Conservation (phyloP, 2,113 vertebrate species). For the Catharus bicknelli region DNA sequence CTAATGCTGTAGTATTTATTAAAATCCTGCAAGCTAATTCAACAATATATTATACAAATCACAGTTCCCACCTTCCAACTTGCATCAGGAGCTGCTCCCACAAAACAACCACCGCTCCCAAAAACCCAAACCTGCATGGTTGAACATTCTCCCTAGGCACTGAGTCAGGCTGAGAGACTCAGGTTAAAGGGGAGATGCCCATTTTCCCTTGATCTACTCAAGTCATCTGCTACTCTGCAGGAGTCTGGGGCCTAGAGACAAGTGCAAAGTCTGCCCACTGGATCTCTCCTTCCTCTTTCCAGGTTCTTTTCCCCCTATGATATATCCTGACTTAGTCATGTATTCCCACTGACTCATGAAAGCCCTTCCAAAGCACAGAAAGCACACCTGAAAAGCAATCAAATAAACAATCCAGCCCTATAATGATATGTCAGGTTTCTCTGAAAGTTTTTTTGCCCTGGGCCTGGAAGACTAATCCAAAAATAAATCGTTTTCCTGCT, state of each 20-base stretch:
- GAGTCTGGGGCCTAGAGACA: background rate
- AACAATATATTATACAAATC: background rate
- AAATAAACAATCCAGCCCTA: background rate
- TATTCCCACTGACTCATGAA: background rate
- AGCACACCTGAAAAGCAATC: background rate
- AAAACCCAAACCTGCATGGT: background rate
- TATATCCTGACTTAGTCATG: rapidly evolving
- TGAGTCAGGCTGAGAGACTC: background rate
- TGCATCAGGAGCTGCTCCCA: background rate
- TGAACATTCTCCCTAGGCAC: background rate
- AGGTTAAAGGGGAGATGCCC: background rate
- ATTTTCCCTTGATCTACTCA: background rate
- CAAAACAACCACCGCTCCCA: background rate
- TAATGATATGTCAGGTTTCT: background rate
- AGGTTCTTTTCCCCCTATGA: background rate
- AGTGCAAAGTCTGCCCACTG: background rate
- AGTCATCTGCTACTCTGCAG: background rate
- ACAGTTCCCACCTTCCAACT: background rate
- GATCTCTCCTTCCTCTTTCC: background rate
- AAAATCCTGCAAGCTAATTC: background rate
- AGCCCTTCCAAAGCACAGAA: background rate
- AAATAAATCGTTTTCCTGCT: background rate
- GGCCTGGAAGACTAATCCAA: background rate
- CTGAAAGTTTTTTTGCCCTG: background rate
- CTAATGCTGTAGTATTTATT: background rate